Percentiles rank a stretch among this genome's conserved stretches.
These are phyloP conservation scores for Vulpes ferrilata DNA, from an alignment of 2,113 vertebrate genomes.

Conservation along the genomic window DNA sequence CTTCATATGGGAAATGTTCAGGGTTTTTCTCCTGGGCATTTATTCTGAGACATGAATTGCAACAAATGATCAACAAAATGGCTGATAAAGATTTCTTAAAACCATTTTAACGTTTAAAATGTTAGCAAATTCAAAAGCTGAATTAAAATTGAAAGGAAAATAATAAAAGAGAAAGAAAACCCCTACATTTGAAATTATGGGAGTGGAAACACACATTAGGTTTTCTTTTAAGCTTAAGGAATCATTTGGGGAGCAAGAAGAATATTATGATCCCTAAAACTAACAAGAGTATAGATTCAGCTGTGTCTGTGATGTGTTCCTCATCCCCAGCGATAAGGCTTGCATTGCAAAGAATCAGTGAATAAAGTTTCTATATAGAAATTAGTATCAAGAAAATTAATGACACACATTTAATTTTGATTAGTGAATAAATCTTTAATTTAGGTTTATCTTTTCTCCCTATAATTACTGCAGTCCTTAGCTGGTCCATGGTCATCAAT, in stretches of 20 bases:
- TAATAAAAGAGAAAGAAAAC: background rate
- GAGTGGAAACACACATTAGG: background rate
- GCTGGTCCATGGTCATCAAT: background rate
- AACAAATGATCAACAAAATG: background rate
- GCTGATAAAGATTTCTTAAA: slow-evolving; percentile 17
- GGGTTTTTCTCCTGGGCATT: slow-evolving; percentile 18
- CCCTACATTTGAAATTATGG: background rate
- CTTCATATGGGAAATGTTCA: slow-evolving; percentile 54
- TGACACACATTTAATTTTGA: slow-evolving; percentile 55
- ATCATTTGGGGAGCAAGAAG: background rate
- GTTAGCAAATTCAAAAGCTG: slow-evolving; percentile 46
- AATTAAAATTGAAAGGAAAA: slow-evolving; percentile 28
- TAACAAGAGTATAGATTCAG: background rate
- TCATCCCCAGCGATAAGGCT: background rate
- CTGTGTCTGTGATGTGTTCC: background rate
- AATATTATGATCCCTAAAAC: background rate
- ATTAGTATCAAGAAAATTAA: slow-evolving; percentile 59
- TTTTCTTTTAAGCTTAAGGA: slow-evolving; percentile 16
- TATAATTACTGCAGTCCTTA: background rate
- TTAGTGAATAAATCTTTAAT: slow-evolving; percentile 64
- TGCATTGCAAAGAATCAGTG: background rate
- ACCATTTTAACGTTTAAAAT: background rate
- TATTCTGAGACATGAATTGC: background rate
- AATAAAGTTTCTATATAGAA: background rate
- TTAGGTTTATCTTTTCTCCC: slow-evolving; percentile 47